Conservation (phyloP, 2,113 vertebrate genomes). For the Hippopotamus amphibius region DNA sequence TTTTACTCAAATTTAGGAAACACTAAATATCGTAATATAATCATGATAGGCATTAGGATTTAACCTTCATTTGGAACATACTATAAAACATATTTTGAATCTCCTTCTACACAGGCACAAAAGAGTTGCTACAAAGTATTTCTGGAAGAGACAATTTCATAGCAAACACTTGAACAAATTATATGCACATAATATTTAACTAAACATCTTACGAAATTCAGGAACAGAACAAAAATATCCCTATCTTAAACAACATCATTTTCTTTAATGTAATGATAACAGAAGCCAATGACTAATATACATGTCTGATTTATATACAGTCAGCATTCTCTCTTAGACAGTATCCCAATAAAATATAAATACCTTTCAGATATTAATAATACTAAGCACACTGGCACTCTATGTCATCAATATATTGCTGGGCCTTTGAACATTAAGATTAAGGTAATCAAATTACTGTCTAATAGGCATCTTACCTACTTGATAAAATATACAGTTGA, state of each 20-base stretch:
- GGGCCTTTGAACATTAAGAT: not conserved
- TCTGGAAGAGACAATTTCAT: not conserved
- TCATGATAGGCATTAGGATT: not conserved
- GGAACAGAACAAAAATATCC: not conserved
- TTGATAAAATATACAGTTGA: not conserved
- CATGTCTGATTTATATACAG: not conserved
- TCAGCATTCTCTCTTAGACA: not conserved
- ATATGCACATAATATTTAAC: not conserved
- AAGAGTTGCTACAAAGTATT: slow-evolving; percentile 19
- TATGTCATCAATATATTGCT: not conserved
- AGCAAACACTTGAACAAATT: slow-evolving; percentile 2
- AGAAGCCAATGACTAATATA: not conserved
- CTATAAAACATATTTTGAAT: slow-evolving; percentile 7
- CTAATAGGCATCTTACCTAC: not conserved
- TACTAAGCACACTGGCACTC: not conserved
- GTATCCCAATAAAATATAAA: slow-evolving; percentile 3
- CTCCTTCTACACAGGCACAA: not conserved
- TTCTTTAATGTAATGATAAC: slow-evolving; percentile 4
- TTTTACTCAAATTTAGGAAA: slow-evolving; percentile 40
- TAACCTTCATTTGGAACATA: not conserved
- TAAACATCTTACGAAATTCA: not conserved
- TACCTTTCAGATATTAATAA: not conserved
- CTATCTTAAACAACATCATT: slow-evolving; percentile 2
- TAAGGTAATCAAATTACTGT: not conserved
- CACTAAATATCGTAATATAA: not conserved